These are phyloP conservation scores for Crax fasciolata DNA, from an alignment of 2,797 vertebrate species.

Conservation along the genomic window DNA sequence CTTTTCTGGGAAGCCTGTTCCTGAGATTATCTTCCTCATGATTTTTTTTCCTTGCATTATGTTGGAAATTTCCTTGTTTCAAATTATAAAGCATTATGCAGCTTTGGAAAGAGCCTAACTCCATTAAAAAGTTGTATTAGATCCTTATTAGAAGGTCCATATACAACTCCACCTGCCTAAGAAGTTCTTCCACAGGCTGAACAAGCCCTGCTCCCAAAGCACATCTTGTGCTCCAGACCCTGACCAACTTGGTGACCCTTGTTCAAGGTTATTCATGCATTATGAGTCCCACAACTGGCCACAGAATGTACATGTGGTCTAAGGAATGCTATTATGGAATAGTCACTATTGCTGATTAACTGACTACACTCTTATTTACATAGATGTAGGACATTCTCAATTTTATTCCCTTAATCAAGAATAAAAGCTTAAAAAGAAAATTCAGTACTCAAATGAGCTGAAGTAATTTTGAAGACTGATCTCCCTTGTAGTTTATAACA, in stretches of 20 bases:
- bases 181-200: background rate
- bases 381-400: background rate
- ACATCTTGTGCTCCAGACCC: background rate
- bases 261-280: background rate
- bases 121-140: background rate
- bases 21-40: background rate
- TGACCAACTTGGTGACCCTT: background rate
- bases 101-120: background rate
- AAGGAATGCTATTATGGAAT: background rate
- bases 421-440: background rate
- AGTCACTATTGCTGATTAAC: background rate
- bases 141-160: background rate
- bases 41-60: background rate
- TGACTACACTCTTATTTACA: background rate
- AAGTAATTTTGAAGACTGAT: background rate
- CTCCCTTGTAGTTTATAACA: background rate
- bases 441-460: background rate
- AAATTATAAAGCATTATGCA: background rate
- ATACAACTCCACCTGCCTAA: background rate
- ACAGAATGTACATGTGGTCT: background rate
- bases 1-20: background rate
- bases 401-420: background rate
- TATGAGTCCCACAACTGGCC: background rate
- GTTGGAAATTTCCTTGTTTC: background rate
- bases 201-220: background rate